A percentile compares a stretch with the other conserved stretches of the same genome.
These are phyloP conservation scores for Scaptomyza tumidula DNA, from an alignment of 2,888 invertebrate species.

Conservation along the genomic window DNA sequence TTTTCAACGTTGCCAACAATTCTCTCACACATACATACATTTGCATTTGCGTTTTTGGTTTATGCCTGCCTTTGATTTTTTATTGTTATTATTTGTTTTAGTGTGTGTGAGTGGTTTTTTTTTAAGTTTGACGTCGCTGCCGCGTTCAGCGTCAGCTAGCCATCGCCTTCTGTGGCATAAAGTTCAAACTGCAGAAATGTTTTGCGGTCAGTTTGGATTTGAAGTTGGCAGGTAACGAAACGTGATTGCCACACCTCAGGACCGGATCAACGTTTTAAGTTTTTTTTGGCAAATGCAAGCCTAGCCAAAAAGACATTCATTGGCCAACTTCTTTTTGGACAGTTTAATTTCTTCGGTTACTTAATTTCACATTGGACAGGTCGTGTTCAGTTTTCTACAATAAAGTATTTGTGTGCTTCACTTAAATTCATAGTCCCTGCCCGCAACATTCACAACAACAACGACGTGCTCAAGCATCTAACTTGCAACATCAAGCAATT, in stretches of 20 bases:
- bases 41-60: conserved; percentile 62
- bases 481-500: not conserved
- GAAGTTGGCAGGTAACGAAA: conserved; percentile 76
- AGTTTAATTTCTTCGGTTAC: conserved; percentile 12
- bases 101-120: not conserved
- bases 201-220: conserved; percentile 82
- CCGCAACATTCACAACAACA: not conserved
- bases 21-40: conserved; percentile 19
- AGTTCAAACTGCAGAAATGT: conserved; percentile 79
- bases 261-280: conserved; percentile 9
- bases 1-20: conserved; percentile 61
- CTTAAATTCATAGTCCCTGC: not conserved
- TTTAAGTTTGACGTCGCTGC: conserved; percentile 61
- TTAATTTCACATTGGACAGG: conserved; percentile 20
- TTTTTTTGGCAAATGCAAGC: conserved; percentile 33
- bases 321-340: conserved; percentile 7
- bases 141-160: conserved; percentile 32
- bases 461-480: not conserved
- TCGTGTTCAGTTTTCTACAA: conserved; percentile 13
- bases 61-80: conserved; percentile 69
- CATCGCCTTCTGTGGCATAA: conserved; percentile 61
- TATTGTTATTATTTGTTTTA: conserved; percentile 68
- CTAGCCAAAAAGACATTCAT: conserved; percentile 27
- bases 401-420: conserved; percentile 2
- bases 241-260: conserved; percentile 52